Conservation (phyloP, 2,797 vertebrate species). For the Eurystomus glaucurus region DNA sequence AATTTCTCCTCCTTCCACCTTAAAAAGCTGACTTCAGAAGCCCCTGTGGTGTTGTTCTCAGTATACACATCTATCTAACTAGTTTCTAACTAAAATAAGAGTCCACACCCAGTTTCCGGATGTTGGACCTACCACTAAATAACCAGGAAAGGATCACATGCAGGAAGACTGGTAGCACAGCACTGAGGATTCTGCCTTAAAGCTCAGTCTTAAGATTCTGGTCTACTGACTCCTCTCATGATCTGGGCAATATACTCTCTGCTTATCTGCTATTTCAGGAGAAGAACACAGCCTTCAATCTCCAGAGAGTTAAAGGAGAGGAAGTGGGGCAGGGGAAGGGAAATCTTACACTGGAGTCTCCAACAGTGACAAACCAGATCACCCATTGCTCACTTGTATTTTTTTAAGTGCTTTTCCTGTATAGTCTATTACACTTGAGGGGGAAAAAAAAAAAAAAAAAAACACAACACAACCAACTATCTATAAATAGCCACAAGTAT, state of each 20-base stretch:
- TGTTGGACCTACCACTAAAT: not conserved
- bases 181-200: not conserved
- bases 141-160: not conserved
- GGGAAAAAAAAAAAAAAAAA: not conserved
- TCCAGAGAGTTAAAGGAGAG: not conserved
- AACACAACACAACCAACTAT: not conserved
- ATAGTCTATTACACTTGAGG: not conserved
- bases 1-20: not conserved
- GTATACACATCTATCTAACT: not conserved
- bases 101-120: not conserved
- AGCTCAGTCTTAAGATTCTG: not conserved
- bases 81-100: not conserved
- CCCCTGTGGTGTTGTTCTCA: not conserved
- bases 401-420: not conserved
- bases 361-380: not conserved
- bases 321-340: not conserved
- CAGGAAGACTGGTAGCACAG: not conserved
- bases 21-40: not conserved
- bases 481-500: not conserved
- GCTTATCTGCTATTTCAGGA: not conserved
- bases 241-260: not conserved
- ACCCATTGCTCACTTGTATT: not conserved
- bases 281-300: not conserved
- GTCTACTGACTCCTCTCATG: not conserved
- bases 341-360: not conserved